Conservation (phyloP, 2,797 vertebrate genomes). For the Acanthurus lineatus region DNA sequence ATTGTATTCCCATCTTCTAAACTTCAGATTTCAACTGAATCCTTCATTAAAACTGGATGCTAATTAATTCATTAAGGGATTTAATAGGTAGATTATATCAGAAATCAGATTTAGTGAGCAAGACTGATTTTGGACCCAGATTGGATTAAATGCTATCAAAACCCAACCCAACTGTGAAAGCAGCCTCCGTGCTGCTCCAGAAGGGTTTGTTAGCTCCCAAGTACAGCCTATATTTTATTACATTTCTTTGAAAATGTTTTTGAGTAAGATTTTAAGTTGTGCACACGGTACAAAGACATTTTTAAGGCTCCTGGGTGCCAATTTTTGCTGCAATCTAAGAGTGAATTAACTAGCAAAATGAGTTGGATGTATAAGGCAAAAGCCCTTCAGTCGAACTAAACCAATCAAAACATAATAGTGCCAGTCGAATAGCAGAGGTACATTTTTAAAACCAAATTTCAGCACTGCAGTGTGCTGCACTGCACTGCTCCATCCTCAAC, state of each 20-base stretch:
- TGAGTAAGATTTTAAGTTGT: too few species aligned
- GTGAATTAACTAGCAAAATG: background rate
- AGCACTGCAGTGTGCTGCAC: too few species aligned
- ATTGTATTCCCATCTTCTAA: background rate
- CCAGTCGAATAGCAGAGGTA: background rate
- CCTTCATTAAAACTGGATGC: background rate
- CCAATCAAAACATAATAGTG: background rate
- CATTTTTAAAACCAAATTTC: background rate
- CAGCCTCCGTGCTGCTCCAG: background rate
- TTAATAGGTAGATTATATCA: background rate
- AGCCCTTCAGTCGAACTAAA: constrained; percentile 3
- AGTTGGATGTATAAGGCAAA: background rate
- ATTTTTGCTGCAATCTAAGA: background rate
- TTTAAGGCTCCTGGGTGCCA: background rate
- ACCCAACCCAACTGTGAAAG: background rate
- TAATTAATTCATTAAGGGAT: background rate
- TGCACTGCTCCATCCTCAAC: background rate
- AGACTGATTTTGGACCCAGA: too few species aligned
- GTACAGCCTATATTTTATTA: too few species aligned
- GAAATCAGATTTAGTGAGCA: background rate
- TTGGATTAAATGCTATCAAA: background rate
- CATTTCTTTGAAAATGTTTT: too few species aligned
- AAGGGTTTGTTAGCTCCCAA: background rate
- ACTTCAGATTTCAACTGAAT: background rate
- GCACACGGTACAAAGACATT: background rate